Conservation (phyloP, 2,113 vertebrate species). For the Cygnus buccinator region DNA sequence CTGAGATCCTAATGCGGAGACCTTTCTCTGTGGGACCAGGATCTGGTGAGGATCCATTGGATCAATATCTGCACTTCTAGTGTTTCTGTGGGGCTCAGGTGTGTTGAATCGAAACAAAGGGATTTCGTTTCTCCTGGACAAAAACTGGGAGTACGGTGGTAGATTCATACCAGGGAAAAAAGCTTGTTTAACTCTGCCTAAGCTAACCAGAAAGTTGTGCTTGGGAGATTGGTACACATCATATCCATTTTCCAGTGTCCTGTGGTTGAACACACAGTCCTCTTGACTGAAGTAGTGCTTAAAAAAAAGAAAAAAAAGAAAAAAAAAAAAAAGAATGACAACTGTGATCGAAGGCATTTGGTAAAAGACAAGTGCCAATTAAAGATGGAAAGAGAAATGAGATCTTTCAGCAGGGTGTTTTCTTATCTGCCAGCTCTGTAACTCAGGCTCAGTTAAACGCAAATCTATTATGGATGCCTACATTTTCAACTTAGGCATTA, state of each 20-base stretch:
- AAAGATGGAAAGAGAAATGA: background rate
- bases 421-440: background rate
- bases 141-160: conserved; percentile 87
- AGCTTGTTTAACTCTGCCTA: conserved; percentile 84
- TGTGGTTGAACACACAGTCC: conserved; percentile 85
- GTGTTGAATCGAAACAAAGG: conserved; percentile 86
- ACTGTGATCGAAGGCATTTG: background rate
- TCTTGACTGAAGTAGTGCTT: conserved; percentile 87
- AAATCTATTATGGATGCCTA: background rate
- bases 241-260: conserved; percentile 86
- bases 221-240: conserved; percentile 79
- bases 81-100: conserved; percentile 73
- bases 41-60: conserved; percentile 80
- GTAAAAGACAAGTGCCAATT: background rate
- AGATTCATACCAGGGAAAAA: conserved; percentile 82
- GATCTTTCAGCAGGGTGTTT: background rate
- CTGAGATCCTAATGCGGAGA: accelerated
- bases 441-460: background rate
- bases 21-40: conserved; percentile 18
- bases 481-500: background rate
- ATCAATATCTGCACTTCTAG: conserved; percentile 78
- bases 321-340: background rate
- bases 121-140: conserved; percentile 86
- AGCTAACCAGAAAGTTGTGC: conserved; percentile 81
- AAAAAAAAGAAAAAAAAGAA: background rate